A percentile compares a stretch with the other conserved stretches of the same genome.
phyloP scores from a whole-genome alignment of 2,113 vertebrate species.

The Myrmecophaga tridactyla region DNA sequence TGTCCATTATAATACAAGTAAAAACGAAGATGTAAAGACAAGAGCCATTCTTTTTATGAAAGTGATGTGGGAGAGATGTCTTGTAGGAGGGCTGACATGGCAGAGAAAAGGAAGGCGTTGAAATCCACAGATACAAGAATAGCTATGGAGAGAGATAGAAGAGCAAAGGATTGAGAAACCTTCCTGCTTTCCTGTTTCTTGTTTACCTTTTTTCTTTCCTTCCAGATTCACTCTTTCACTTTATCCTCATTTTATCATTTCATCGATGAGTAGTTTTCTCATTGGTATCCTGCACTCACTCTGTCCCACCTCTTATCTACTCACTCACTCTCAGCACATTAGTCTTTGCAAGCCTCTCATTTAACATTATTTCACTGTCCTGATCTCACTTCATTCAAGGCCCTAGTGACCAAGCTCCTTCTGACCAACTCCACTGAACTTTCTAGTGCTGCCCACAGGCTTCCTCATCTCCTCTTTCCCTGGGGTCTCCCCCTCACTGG shows the following conservation, averaged over 20 bases:
- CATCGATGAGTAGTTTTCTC: background rate
- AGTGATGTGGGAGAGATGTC: background rate
- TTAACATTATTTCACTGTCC: background rate
- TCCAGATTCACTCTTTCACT: too few relatives aligned
- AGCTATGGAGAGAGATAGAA: background rate
- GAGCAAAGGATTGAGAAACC: background rate
- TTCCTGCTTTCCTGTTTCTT: background rate
- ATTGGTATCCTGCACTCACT: background rate
- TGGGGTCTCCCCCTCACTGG: background rate
- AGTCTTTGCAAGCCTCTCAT: background rate
- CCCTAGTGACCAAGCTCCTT: background rate
- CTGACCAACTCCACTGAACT: rapidly evolving
- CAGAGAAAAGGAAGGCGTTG: background rate
- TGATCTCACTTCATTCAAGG: background rate
- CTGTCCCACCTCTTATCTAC: background rate
- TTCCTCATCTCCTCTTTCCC: too few relatives aligned
- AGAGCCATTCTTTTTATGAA: background rate
- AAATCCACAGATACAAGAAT: background rate
- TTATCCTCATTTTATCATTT: background rate
- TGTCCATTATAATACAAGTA: background rate
- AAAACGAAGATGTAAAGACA: background rate
- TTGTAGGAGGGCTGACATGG: background rate
- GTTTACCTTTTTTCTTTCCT: background rate
- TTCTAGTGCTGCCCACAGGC: rapidly evolving
- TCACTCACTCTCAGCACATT: background rate